Conservation (phyloP, 2,797 vertebrate genomes). For the Cephalopachus bancanus region DNA sequence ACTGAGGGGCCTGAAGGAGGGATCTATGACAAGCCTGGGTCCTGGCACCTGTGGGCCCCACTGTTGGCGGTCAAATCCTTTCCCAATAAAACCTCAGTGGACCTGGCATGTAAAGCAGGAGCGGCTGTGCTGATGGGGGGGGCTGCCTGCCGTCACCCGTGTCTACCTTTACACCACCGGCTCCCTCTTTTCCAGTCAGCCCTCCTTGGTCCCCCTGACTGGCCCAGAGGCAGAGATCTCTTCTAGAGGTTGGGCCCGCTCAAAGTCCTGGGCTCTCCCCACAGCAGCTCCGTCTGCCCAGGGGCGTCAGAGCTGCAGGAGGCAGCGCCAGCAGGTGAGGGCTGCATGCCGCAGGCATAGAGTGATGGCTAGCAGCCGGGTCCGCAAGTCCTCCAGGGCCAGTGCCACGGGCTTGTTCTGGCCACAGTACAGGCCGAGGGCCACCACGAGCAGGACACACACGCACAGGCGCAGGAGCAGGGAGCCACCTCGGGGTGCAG, state of each 20-base stretch:
- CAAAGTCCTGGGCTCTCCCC: not conserved
- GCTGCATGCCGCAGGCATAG: slow-evolving; percentile 92
- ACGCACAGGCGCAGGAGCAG: slow-evolving; percentile 92
- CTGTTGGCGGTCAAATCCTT: accelerated
- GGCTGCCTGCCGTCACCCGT: accelerated
- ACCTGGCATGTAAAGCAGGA: accelerated
- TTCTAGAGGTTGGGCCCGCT: not conserved
- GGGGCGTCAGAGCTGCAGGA: slow-evolving; percentile 83
- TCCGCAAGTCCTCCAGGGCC: slow-evolving; percentile 93
- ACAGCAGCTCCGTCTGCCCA: accelerated
- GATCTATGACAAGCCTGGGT: accelerated
- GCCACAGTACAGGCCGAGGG: slow-evolving; percentile 92
- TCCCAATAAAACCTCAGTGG: accelerated
- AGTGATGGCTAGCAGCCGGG: slow-evolving; percentile 90
- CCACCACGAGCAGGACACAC: slow-evolving; percentile 92
- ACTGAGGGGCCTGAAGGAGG: accelerated
- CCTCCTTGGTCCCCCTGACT: accelerated
- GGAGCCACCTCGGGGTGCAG: slow-evolving; percentile 84
- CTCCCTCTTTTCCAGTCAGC: too few relatives aligned
- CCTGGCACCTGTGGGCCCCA: accelerated
- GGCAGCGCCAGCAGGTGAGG: slow-evolving; percentile 93
- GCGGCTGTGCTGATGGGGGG: not conserved
- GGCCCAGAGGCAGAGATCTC: not conserved
- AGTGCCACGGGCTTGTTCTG: slow-evolving; percentile 88
- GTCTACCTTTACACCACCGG: accelerated